Base-by-base conservation (phyloP, 2,888 invertebrate genomes). In the Cynaeus angustus region DNA sequence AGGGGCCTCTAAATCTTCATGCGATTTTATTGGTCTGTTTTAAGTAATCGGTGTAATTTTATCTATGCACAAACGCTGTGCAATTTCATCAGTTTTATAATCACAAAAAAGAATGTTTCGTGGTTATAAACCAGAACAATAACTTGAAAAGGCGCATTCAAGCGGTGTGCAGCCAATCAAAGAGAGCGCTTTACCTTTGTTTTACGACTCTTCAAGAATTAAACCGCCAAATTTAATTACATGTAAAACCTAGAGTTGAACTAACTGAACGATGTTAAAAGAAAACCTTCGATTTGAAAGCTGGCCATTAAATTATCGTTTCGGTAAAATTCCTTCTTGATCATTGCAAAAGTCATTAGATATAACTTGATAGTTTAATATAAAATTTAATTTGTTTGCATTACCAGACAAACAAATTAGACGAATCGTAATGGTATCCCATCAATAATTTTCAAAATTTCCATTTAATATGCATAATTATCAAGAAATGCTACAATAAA, bases 221-320 rank as follows among this genome's bases (percentile, higher is more conserved):
- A 81, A 83, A 83, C 81, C 81, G 81, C 83, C 84, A 81, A 84
- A 84, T 83, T 83, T 83, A 84, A 84, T 84, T 83, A 83, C 80
- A 78, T 58, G 50, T 41, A 58, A 59, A 58, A 48, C 12, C 38
- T 61, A 26, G 48, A 33, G 59, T 21, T 37, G 16, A 5, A 21
- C 9, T 38, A 16, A 14, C 55, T 16, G 10, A 7, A 10, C 13
- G 43, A 53, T 33, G 37, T 13, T 10, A 37, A 53, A 37, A 37
- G 33, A 53, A 33, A 53, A 37, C 12, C 12, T 50, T 28, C 12
- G 10, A 30, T n/a, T 53, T 37, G 6, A 33, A 37, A 30, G 53
- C 7, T 7, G 41, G 56, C 16, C 37, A 50, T 61, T 61, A 59
- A 59, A 59, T 33, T 8, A 59, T 59, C 46, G 16, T 46, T 59